These are phyloP conservation scores for Ruditapes philippinarum DNA, from an alignment of 1,140 invertebrate genomes.

Conservation along the genomic window DNA sequence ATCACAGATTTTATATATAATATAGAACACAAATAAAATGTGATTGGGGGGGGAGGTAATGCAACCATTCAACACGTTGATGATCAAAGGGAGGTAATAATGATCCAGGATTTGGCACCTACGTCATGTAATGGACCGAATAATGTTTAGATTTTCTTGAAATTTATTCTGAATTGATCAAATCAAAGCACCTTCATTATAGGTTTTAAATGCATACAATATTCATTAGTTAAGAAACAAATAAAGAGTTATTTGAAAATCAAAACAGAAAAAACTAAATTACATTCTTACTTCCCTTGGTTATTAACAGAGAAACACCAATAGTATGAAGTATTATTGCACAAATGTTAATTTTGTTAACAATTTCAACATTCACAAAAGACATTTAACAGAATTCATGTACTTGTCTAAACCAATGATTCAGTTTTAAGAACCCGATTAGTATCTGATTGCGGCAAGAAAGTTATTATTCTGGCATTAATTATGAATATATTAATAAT, in stretches of 20 bases:
- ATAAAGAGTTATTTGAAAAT: no score
- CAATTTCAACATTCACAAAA: no score
- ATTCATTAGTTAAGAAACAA: no score
- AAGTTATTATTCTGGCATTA: no score
- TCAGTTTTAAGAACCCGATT: no score
- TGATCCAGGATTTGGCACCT: slow-evolving; percentile 45
- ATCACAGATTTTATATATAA: slow-evolving; percentile 47
- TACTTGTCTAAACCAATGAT: no score
- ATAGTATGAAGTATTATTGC: background rate
- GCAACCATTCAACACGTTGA: background rate
- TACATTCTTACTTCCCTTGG: background rate
- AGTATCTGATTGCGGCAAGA: background rate
- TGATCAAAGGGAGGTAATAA: slow-evolving; percentile 33
- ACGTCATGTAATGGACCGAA: background rate
- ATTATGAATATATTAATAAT: background rate
- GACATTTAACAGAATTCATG: no score
- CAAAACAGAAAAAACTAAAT: no score
- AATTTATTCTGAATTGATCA: background rate
- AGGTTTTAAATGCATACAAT: background rate
- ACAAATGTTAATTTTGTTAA: slow-evolving; percentile 18
- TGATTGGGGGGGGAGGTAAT: slow-evolving; percentile 42
- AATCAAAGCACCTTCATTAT: background rate
- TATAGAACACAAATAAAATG: slow-evolving; percentile 38
- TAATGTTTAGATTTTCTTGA: background rate
- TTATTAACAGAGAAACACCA: background rate